Evolutionary conservation across 2,888 invertebrate species (phyloP).

Genomic region (Empis stercorea): DNA sequence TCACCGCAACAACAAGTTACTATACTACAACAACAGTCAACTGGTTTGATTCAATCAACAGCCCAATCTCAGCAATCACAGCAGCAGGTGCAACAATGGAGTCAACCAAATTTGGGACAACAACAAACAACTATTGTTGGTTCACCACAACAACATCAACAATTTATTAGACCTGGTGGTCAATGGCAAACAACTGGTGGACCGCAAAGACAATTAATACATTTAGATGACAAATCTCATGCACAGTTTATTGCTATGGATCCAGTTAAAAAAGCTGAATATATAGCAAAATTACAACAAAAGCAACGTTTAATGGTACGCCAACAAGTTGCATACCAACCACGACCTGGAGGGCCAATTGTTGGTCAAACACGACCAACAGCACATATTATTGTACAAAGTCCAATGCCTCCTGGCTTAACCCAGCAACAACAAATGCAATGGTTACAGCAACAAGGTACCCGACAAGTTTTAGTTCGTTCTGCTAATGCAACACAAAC

Average conservation of each 20-base stretch:
- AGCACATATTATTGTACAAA: conserved; percentile 54
- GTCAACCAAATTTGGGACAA: conserved; percentile 34
- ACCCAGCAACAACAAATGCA: conserved; percentile 51
- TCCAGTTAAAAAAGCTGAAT: conserved; percentile 64
- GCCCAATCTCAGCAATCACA: conserved; percentile 6
- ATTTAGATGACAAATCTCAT: conserved; percentile 70
- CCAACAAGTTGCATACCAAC: conserved; percentile 38
- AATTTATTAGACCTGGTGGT: conserved; percentile 18
- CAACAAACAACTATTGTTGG: conserved; percentile 20
- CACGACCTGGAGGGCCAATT: conserved; percentile 32
- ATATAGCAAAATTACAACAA: conserved; percentile 63
- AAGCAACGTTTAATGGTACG: conserved; percentile 46
- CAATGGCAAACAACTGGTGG: conserved; percentile 21
- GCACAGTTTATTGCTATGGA: conserved; percentile 72
- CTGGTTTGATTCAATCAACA: conserved; percentile 3
- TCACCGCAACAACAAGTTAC: conserved; percentile 20
- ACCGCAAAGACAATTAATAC: conserved; percentile 56
- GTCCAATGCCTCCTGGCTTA: conserved; percentile 52
- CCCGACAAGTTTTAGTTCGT: conserved; percentile 44
- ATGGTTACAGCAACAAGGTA: conserved; percentile 54
- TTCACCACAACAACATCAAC: conserved; percentile 26
- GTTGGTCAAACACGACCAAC: conserved; percentile 36
- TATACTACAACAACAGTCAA: conserved; percentile 14
- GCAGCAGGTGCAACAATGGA: conserved; percentile 44
- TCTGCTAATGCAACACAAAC: conserved; percentile 16